phyloP scores from a whole-genome alignment of 2,113 vertebrate species.

The Axis porcinus region DNA sequence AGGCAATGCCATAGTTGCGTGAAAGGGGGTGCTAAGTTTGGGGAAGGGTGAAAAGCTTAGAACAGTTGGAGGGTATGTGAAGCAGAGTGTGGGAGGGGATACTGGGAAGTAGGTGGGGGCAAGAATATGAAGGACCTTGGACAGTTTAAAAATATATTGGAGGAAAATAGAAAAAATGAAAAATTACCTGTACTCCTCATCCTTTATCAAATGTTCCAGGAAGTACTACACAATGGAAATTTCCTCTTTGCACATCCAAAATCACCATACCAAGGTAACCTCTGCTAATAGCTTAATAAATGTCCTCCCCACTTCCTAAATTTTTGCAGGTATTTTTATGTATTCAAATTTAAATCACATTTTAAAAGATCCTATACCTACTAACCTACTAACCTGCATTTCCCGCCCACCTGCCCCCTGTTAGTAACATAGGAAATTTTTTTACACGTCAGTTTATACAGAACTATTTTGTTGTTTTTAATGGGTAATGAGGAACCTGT shows the following conservation, averaged over 20 bases:
- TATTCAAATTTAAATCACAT: not conserved
- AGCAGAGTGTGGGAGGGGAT: not conserved
- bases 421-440: not conserved
- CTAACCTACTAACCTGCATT: not conserved
- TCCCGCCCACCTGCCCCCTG: not conserved
- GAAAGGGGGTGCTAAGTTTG: not conserved
- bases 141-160: not conserved
- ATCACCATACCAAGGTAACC: not conserved
- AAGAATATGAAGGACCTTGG: not conserved
- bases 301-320: not conserved
- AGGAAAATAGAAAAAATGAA: not conserved
- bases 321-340: not conserved
- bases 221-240: not conserved
- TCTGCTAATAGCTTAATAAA: not conserved
- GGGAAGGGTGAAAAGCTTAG: not conserved
- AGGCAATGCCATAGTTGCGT: not conserved
- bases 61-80: not conserved
- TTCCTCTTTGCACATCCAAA: not conserved
- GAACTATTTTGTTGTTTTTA: not conserved
- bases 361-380: not conserved
- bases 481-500: not conserved
- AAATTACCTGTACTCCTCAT: not conserved
- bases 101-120: not conserved
- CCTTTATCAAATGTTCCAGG: not conserved
- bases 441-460: not conserved